phyloP scores from a whole-genome alignment of 2,797 vertebrate genomes.

The Spondyliosoma cantharus region DNA sequence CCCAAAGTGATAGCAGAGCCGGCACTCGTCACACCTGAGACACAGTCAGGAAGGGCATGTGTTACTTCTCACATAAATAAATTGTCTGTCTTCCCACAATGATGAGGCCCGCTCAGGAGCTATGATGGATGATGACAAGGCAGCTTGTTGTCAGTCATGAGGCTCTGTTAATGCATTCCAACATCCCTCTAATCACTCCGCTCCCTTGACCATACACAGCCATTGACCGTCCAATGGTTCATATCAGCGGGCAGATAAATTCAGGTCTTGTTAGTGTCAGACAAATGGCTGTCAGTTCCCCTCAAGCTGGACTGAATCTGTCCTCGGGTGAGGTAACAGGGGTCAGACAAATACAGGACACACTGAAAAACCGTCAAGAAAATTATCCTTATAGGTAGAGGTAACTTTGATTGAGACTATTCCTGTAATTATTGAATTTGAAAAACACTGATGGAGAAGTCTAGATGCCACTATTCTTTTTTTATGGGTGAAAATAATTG shows the following conservation, averaged over 20 bases:
- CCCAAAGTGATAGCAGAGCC: slow-evolving; percentile 97
- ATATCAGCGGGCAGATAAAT: slow-evolving; percentile 67
- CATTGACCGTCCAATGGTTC: slow-evolving; percentile 49
- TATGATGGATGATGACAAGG: slow-evolving; percentile 75
- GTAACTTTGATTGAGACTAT: not conserved
- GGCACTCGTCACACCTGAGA: slow-evolving; percentile 95
- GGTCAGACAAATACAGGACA: not conserved
- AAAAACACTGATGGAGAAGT: not conserved
- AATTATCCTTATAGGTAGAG: not conserved
- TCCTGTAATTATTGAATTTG: not conserved
- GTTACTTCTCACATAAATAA: slow-evolving; percentile 59
- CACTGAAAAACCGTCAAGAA: not conserved
- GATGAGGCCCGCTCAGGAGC: slow-evolving; percentile 29
- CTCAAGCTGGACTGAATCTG: slow-evolving; percentile 11
- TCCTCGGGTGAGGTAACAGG: slow-evolving; percentile 15
- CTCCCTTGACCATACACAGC: slow-evolving; percentile 72
- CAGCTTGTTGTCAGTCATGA: slow-evolving; percentile 73
- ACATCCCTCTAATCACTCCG: slow-evolving; percentile 63
- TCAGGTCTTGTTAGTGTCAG: slow-evolving; percentile 66
- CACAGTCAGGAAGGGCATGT: slow-evolving; percentile 43
- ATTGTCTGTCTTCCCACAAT: not conserved
- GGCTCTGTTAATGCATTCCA: slow-evolving; percentile 72
- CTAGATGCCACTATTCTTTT: not conserved
- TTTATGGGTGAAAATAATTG: not conserved
- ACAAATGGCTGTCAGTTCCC: slow-evolving; percentile 23